Evolutionary conservation across 2,888 invertebrate species (phyloP).

Genomic region (Cabera pusaria): DNA sequence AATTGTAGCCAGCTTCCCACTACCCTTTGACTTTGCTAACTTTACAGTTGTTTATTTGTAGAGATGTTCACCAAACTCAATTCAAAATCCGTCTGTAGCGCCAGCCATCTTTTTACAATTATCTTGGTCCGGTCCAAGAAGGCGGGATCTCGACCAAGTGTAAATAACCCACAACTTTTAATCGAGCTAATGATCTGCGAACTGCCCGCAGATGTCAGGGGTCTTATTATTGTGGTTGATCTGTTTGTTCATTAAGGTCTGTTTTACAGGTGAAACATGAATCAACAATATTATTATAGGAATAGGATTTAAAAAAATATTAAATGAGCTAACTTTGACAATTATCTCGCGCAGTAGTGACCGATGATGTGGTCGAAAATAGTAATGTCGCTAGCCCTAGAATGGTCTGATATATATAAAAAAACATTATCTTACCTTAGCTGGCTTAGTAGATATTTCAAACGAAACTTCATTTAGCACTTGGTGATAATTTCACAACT

Average conservation of each 20-base stretch:
- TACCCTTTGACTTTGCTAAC: slow-evolving; percentile 3
- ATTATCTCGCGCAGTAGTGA: too few relatives aligned
- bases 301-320: too few relatives aligned
- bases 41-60: slow-evolving; percentile 7
- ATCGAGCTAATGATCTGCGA: slow-evolving; percentile 48
- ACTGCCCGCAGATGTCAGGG: slow-evolving; percentile 25
- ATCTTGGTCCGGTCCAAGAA: slow-evolving; percentile 6
- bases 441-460: too few relatives aligned
- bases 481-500: too few relatives aligned
- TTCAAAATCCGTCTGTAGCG: slow-evolving; percentile 2
- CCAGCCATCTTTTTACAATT: slow-evolving; percentile 9
- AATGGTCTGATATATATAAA: too few relatives aligned
- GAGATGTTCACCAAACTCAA: slow-evolving; percentile 8
- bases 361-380: too few relatives aligned
- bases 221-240: slow-evolving; percentile 13
- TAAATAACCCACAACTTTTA: slow-evolving; percentile 44
- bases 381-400: too few relatives aligned
- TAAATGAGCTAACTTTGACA: too few relatives aligned
- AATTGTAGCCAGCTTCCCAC: background rate
- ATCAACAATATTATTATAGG: too few relatives aligned
- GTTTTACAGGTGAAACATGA: too few relatives aligned
- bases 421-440: too few relatives aligned
- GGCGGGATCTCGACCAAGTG: slow-evolving; percentile 24
- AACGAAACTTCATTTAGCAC: too few relatives aligned
- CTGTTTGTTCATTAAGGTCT: slow-evolving; percentile 2